A percentile compares a stretch with the other conserved stretches of the same genome.
Evolutionary conservation across 2,797 vertebrate species (phyloP).

Genomic region (Acestrorhynchus altus): DNA sequence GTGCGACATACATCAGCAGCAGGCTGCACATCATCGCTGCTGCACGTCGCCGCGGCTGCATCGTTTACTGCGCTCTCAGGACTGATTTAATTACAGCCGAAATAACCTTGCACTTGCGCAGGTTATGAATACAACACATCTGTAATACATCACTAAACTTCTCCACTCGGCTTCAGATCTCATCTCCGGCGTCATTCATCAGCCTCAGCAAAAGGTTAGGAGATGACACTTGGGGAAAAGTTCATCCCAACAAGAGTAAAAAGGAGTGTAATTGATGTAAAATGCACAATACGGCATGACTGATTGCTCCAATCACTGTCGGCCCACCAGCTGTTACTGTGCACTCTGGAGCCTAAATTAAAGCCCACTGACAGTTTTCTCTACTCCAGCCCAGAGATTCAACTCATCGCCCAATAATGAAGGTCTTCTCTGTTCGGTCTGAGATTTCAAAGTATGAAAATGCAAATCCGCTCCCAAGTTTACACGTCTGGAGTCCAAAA

Average conservation of each 20-base stretch:
- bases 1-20: slow-evolving; percentile 25
- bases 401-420: neutral
- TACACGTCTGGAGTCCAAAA: neutral
- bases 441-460: neutral
- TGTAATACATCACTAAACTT: slow-evolving; percentile 13
- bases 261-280: slow-evolving; percentile 11
- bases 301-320: slow-evolving; percentile 2
- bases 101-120: slow-evolving; percentile 27
- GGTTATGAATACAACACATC: slow-evolving; percentile 9
- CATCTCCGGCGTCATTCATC: slow-evolving; percentile 18
- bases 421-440: neutral
- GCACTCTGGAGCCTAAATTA: neutral
- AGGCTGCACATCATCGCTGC: neutral
- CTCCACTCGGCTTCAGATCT: neutral
- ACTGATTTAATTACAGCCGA: slow-evolving; percentile 41
- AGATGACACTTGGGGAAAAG: neutral
- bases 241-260: neutral
- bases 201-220: slow-evolving; percentile 9
- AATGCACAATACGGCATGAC: neutral
- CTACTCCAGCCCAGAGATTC: neutral
- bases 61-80: neutral
- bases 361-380: neutral
- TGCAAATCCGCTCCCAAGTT: neutral
- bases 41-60: neutral
- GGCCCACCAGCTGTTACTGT: neutral